phyloP scores from a whole-genome alignment of 2,888 invertebrate genomes.

The Trichacis sp. region DNA sequence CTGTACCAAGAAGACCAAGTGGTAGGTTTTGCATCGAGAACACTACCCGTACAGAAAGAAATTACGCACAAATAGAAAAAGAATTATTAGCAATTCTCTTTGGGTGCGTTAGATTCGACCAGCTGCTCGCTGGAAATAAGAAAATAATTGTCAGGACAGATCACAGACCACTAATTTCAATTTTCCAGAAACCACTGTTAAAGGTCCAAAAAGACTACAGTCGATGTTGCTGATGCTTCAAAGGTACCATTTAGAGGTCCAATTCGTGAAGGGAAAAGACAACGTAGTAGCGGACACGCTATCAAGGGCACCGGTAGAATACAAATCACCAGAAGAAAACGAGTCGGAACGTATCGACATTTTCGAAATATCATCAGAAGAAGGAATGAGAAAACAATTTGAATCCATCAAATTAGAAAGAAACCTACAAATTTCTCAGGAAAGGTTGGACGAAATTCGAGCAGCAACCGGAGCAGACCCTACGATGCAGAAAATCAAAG shows the following conservation, averaged over 20 bases:
- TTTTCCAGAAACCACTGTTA: constrained; percentile 46
- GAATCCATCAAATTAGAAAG: too few relatives aligned
- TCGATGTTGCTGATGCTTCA: constrained; percentile 10
- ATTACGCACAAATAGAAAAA: constrained; percentile 56
- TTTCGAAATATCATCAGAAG: not conserved
- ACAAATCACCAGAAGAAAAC: too few relatives aligned
- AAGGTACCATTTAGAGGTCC: constrained; percentile 6
- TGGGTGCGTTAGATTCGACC: constrained; percentile 53
- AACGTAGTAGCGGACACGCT: constrained; percentile 11
- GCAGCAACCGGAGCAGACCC: too few relatives aligned
- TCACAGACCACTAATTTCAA: constrained; percentile 53
- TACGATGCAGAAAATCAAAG: too few relatives aligned
- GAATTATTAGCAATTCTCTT: constrained; percentile 55
- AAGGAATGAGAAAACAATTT: too few relatives aligned
- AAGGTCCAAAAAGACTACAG: constrained; percentile 15
- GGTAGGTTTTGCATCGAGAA: constrained; percentile 55
- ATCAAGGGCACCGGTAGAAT: constrained; percentile 16
- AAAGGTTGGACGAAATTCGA: too few relatives aligned
- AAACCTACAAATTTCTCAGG: too few relatives aligned
- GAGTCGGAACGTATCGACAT: not conserved
- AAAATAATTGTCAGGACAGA: constrained; percentile 46
- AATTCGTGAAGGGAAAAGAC: constrained; percentile 10
- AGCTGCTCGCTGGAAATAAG: constrained; percentile 51
- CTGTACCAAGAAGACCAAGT: constrained; percentile 55
- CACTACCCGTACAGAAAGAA: constrained; percentile 48